phyloP scores from a whole-genome alignment of 2,888 invertebrate species.

The Leptopilina myrica region DNA sequence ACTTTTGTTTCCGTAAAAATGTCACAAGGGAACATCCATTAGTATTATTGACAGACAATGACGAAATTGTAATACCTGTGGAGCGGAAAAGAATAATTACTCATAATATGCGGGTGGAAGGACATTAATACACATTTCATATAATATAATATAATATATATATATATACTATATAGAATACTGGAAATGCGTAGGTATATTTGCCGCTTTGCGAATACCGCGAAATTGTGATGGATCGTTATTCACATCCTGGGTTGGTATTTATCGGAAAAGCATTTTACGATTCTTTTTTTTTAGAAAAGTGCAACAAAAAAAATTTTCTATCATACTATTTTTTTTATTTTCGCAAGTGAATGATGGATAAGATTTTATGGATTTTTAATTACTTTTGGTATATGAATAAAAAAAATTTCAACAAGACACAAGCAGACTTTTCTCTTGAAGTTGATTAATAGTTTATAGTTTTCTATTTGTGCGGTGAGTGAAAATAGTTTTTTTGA shows the following conservation, averaged over 20 bases:
- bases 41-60: constrained; percentile 33
- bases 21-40: constrained; percentile 2
- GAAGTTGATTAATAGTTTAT: neutral
- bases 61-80: constrained; percentile 36
- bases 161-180: neutral
- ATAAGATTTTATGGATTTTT: constrained; percentile 22
- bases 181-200: constrained; percentile 46
- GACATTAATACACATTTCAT: constrained; percentile 64
- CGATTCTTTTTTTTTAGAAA: constrained; percentile 2
- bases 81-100: constrained; percentile 62
- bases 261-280: constrained; percentile 25
- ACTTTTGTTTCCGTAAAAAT: neutral
- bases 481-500: no score
- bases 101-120: constrained; percentile 54
- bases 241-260: constrained; percentile 4
- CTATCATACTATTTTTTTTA: neutral
- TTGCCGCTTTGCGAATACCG: constrained; percentile 46
- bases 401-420: neutral
- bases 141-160: constrained; percentile 36
- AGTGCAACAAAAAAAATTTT: neutral
- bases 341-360: neutral
- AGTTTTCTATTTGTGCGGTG: neutral
- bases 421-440: neutral
- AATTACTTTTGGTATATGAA: neutral
- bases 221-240: constrained; percentile 52